Evolutionary conservation across 2,888 invertebrate genomes (phyloP).

Genomic region (Acholoe squamosa): DNA sequence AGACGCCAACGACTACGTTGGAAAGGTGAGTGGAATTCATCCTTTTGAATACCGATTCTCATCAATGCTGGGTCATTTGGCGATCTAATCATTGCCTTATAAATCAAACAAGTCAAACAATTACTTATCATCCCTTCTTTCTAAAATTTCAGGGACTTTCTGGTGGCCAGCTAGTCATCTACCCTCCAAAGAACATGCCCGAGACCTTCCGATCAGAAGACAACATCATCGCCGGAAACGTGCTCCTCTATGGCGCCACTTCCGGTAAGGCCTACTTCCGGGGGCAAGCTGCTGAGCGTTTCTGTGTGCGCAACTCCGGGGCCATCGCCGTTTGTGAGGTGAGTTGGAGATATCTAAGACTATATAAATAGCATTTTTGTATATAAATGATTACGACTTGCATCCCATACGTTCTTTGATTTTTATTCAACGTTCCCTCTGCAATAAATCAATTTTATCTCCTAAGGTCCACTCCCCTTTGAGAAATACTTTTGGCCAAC

Average conservation of each 20-base stretch:
- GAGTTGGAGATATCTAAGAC: conserved; percentile 66
- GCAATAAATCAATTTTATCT: no score
- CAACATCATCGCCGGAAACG: conserved; percentile 99
- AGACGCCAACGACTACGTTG: conserved; percentile 99
- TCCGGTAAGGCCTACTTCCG: conserved; percentile 96
- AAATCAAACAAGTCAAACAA: no score
- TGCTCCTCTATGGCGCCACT: conserved; percentile 98
- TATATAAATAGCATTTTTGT: background rate
- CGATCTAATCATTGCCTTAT: no score
- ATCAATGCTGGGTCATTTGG: no score
- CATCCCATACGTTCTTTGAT: no score
- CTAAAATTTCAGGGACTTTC: conserved; percentile 91
- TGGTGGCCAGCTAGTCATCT: conserved; percentile 96
- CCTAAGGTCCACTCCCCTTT: no score
- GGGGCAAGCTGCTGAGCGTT: conserved; percentile 98
- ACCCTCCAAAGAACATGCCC: conserved; percentile 92
- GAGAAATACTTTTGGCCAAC: no score
- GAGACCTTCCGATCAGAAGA: conserved; percentile 92
- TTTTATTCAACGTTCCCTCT: no score
- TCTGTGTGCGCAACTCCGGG: conserved; percentile 99
- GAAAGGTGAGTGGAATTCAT: conserved; percentile 87
- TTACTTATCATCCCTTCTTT: background rate
- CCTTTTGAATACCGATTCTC: no score
- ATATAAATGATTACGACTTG: no score
- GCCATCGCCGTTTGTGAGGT: conserved; percentile 96